These are phyloP conservation scores for Clarias pachynema DNA, from an alignment of 2,797 vertebrate species.

Conservation along the genomic window DNA sequence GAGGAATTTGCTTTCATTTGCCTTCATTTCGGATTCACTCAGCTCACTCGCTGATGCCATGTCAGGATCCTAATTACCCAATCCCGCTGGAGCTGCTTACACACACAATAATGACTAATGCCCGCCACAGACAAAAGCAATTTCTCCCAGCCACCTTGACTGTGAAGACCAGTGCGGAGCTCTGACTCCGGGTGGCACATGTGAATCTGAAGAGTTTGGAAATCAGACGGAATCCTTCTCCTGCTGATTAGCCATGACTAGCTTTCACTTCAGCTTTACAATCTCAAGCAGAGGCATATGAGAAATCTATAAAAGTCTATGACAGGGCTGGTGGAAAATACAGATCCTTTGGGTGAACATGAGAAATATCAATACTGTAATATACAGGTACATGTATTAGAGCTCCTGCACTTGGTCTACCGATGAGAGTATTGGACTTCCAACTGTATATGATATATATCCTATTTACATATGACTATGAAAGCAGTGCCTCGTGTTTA, in stretches of 20 bases:
- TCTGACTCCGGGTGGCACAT: conserved; percentile 24
- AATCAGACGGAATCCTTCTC: conserved; percentile 33
- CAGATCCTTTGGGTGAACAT: conserved; percentile 44
- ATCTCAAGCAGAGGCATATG: conserved; percentile 36
- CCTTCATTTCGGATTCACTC: conserved; percentile 65
- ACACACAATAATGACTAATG: conserved; percentile 65
- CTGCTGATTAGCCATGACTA: conserved; percentile 39
- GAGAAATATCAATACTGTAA: conserved; percentile 50
- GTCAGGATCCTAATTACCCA: conserved; percentile 68
- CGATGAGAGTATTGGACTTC: conserved; percentile 42
- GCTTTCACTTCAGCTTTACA: conserved; percentile 50
- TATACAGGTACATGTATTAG: conserved; percentile 47
- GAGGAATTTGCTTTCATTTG: conserved; percentile 67
- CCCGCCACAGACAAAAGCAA: conserved; percentile 66
- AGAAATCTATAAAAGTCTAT: conserved; percentile 54
- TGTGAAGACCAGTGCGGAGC: conserved; percentile 51
- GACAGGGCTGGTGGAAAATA: conserved; percentile 40
- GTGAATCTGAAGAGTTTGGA: conserved; percentile 26
- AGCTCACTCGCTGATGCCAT: conserved; percentile 58
- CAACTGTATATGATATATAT: conserved; percentile 30
- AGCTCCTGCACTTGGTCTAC: conserved; percentile 38
- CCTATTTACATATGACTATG: not conserved
- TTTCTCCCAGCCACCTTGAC: conserved; percentile 64
- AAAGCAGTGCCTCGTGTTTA: conserved; percentile 18
- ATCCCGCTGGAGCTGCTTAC: conserved; percentile 61